Percentiles rank a stretch among this genome's conserved stretches.
Evolutionary conservation across 92 coral and sea anemone species (phyloP).

Genomic region (Chrysogorgia sp.): DNA sequence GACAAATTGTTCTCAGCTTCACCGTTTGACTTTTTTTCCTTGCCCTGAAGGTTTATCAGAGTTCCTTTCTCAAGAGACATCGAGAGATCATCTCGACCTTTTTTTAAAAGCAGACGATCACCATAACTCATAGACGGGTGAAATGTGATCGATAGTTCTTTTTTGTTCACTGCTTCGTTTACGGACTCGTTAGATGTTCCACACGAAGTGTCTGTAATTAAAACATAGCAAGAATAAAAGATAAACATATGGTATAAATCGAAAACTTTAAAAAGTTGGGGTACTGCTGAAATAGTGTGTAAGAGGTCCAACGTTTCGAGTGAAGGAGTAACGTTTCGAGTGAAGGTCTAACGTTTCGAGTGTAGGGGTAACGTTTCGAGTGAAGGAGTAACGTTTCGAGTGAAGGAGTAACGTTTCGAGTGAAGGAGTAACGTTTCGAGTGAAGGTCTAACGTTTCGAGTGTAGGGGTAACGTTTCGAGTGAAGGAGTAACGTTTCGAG

Average conservation of each 20-base stretch:
- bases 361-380: background rate
- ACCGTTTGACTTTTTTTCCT: background rate
- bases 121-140: conserved; percentile 76
- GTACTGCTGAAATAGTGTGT: too few species aligned
- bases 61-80: conserved; percentile 11
- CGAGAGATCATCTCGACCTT: conserved; percentile 65
- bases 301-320: too few species aligned
- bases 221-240: background rate
- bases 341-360: too few species aligned
- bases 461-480: too few species aligned
- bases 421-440: too few species aligned
- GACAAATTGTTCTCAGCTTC: background rate
- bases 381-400: too few species aligned
- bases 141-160: conserved; percentile 75
- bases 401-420: too few species aligned
- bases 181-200: conserved; percentile 79
- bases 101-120: conserved; percentile 83
- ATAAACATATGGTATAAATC: too few species aligned
- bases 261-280: too few species aligned
- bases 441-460: too few species aligned
- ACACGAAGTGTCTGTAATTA: conserved; percentile 61
- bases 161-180: conserved; percentile 55
- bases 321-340: background rate
- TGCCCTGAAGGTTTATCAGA: conserved; percentile 18
- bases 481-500: too few species aligned